Evolutionary conservation across 2,888 invertebrate genomes (phyloP), one percentile per base, ranked within the genome.

Genomic region (Macrosoma leucophasiata): DNA sequence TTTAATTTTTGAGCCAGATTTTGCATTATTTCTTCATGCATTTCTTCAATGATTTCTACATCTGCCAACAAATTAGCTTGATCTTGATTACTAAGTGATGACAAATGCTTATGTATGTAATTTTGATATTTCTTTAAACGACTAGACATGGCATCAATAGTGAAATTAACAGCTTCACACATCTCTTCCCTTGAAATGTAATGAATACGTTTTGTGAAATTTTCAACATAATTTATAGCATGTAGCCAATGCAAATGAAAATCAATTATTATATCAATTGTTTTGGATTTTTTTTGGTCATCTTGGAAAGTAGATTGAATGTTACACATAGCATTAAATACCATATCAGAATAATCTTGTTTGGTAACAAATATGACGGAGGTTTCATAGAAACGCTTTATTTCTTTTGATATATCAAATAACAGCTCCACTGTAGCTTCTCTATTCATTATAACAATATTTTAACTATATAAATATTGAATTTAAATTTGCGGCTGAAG

Each of bases 21-120:
- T 33, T 38, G 34, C 1, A 50, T 58, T 8, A 69, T 62, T 9
- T 75, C 71, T 46, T 59, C 62, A 33, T 84, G 72, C 84, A 84
- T 84, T 13, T 72, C 78, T 57, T 77, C 73, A 12, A 82, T 56
- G 34, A 84, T 72, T 68, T 82, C 84, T 27, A 75, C 41, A 26
- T 84, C 84, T 2, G 74, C 53, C 19, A 46, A 28, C 28, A 84
- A 37, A 42, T 72, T 55, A 3, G 50, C 42, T 48, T 69, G 67
- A 15, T 64, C 46, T 29, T 42, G 41, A 41, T 68, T 69, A 13
- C 69, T 41, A 25, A 76, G 46, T 5, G 18, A 20, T n/a, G 46
- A 13, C 21, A 50, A 50, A 44, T 68, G 41, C 14, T 62, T 66
- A 35, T 70, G 58, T 53, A 79, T 63, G 40, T 72, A 82, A 28